These are phyloP conservation scores for Paracanthobrama guichenoti DNA, from an alignment of 2,113 vertebrate genomes.

Conservation along the genomic window DNA sequence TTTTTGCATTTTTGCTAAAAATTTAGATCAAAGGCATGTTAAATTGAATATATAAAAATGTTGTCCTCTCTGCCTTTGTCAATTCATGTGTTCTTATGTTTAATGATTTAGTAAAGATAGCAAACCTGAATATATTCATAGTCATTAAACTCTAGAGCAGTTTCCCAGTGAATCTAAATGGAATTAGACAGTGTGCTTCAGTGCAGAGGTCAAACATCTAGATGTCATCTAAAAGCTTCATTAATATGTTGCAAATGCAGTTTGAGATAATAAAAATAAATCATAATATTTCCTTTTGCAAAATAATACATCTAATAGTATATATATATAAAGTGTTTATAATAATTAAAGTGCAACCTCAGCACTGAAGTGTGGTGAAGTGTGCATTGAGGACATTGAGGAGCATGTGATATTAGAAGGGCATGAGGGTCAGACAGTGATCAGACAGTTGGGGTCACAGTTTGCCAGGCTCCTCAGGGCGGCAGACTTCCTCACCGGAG, in stretches of 20 bases:
- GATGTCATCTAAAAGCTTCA: not conserved
- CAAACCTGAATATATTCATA: constrained; percentile 8
- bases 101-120: not conserved
- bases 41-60: not conserved
- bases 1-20: not conserved
- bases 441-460: constrained; percentile 41
- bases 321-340: not conserved
- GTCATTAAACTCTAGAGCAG: not conserved
- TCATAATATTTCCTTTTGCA: not conserved
- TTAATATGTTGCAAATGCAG: not conserved
- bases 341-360: constrained; percentile 41
- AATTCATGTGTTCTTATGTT: not conserved
- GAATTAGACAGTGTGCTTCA: constrained; percentile 51
- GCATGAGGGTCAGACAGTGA: constrained; percentile 44
- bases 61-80: constrained; percentile 8
- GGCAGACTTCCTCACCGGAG: constrained; percentile 82
- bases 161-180: constrained; percentile 29
- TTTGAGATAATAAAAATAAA: not conserved
- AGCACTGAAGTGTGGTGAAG: constrained; percentile 55
- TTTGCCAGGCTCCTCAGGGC: constrained; percentile 42
- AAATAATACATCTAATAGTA: not conserved
- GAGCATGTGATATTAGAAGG: constrained; percentile 39
- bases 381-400: constrained; percentile 43
- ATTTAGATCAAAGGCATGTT: constrained; percentile 26
- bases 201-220: constrained; percentile 47